These are phyloP conservation scores for Lithophane ornitopus DNA, from an alignment of 2,888 invertebrate genomes.

Conservation along the genomic window DNA sequence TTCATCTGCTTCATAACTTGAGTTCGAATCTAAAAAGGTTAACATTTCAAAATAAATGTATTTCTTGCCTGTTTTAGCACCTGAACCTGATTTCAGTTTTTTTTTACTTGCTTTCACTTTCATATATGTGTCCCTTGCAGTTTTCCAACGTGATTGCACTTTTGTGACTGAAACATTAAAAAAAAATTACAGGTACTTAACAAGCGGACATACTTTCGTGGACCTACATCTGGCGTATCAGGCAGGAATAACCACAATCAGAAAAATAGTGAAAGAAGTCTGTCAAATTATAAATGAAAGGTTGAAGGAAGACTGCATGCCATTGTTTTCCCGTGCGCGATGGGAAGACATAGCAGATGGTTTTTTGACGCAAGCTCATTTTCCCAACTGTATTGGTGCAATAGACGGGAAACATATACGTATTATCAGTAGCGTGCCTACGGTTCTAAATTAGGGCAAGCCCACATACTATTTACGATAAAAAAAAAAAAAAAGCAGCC, in stretches of 20 bases:
- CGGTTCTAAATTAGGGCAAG: too few species aligned
- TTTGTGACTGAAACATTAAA: slow-evolving; percentile 50
- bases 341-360: slow-evolving; percentile 57
- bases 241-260: slow-evolving; percentile 62
- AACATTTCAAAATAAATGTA: slow-evolving; percentile 53
- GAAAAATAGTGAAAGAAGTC: slow-evolving; percentile 63
- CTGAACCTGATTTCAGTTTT: slow-evolving; percentile 50
- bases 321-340: slow-evolving; percentile 57
- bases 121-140: slow-evolving; percentile 59
- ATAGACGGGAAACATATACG: slow-evolving; percentile 56
- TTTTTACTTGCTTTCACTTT: slow-evolving; percentile 46
- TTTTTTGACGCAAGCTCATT: slow-evolving; percentile 56
- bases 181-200: slow-evolving; percentile 53
- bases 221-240: slow-evolving; percentile 64
- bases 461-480: too few species aligned
- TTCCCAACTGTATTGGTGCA: slow-evolving; percentile 57
- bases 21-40: slow-evolving; percentile 58
- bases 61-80: slow-evolving; percentile 30
- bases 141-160: slow-evolving; percentile 53
- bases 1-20: slow-evolving; percentile 55
- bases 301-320: slow-evolving; percentile 61
- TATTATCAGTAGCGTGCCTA: too few species aligned
- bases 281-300: slow-evolving; percentile 66
- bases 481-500: too few species aligned
- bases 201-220: slow-evolving; percentile 61